Percentiles rank a stretch among this genome's conserved stretches.
phyloP scores from a whole-genome alignment of 2,113 vertebrate genomes.

The Scolopax mira region DNA sequence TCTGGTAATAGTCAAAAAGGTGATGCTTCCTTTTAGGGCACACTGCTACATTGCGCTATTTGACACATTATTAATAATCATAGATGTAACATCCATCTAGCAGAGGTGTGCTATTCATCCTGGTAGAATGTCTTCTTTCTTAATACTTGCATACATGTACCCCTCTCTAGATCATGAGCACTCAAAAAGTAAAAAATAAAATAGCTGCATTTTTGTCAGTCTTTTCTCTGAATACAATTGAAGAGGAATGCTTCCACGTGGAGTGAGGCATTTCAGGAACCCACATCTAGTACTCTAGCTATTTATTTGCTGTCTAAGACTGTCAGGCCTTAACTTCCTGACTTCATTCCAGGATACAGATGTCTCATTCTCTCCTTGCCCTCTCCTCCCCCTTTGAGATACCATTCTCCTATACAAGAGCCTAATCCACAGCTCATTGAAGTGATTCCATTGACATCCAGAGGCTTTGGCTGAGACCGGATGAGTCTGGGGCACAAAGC shows the following conservation, averaged over 20 bases:
- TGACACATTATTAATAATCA: accelerated
- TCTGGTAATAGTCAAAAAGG: not conserved
- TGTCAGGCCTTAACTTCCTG: conserved; percentile 46
- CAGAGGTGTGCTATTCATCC: not conserved
- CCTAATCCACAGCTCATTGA: not conserved
- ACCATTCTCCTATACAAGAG: not conserved
- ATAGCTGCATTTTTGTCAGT: not conserved
- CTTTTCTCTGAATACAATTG: not conserved
- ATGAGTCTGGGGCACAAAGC: not conserved
- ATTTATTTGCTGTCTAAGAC: conserved; percentile 27
- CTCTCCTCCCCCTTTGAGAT: not conserved
- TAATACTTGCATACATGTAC: not conserved
- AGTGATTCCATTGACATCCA: conserved; percentile 1
- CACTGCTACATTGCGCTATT: not conserved
- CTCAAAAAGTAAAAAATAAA: not conserved
- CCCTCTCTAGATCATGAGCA: not conserved
- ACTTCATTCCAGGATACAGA: conserved; percentile 48
- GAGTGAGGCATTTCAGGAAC: not conserved
- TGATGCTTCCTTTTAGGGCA: not conserved
- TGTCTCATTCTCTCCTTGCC: conserved; percentile 36
- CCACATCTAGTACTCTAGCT: not conserved
- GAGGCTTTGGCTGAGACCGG: not conserved
- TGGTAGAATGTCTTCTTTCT: not conserved
- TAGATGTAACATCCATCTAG: not conserved
- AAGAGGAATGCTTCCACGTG: not conserved